Base-by-base conservation (phyloP, 1,140 invertebrate species). In the Helicoverpa armigera region DNA sequence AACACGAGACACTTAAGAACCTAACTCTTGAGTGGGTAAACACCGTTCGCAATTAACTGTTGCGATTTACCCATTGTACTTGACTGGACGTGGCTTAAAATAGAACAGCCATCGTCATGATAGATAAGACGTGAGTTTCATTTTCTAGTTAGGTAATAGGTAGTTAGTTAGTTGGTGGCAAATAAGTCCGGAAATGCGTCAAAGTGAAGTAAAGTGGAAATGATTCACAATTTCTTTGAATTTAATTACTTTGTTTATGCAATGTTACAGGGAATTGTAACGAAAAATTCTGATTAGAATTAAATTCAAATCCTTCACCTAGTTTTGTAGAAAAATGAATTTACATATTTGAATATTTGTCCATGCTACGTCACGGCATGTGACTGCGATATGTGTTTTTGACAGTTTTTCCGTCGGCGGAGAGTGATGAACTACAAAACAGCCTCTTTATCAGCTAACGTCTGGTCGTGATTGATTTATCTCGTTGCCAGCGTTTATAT, bases 401-500 rank as follows among this genome's bases (percentile, higher is more conserved):
- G 75, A 72, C 81, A 83, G 76, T 80, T 80, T 80, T 81, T 83
- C 72, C 79, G 54, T 18, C 78, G 72, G n/a, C 61, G 4, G 16
- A 84, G 75, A 76, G 60, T 86, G 81, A 82, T 82, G 82, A 82
- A 79, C 79, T 70, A 69, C 80, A 87, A 85, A 85, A 82, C 69
- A 86, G 79, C 70, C 76, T 69, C 78, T 85, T 93, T 91, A 90
- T 90, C 90, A 84, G 61, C 75, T 80, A 73, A 43, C 72, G 86
- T 87, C 85, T 85, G 76, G 81, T 76, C 72, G 86, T 93, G 91
- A 93, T 93, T 92, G 91, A 93, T 92, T 90, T 93, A 91, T 93
- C 90, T 91, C 75, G 82, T 53, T 81, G 65, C 81, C 82, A 63
- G 65, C 61, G 63, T 79, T 78, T 78, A 78, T 69, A 54, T 79